Percentiles rank a stretch among this genome's conserved stretches.
phyloP scores from a whole-genome alignment of 2,113 vertebrate genomes.

The Laticauda laticaudata region DNA sequence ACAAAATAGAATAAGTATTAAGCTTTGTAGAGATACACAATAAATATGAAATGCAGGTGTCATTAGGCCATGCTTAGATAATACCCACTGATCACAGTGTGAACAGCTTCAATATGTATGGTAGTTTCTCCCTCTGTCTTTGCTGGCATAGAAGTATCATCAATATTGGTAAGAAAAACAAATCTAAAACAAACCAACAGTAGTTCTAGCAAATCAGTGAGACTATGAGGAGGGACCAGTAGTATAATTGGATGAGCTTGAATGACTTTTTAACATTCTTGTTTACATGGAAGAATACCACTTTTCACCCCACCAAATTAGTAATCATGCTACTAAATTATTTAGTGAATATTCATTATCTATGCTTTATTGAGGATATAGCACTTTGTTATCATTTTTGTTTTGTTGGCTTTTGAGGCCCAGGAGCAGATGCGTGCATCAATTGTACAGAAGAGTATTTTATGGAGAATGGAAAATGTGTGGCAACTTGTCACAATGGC shows the following conservation, averaged over 20 bases:
- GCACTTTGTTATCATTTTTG: slow-evolving; percentile 24
- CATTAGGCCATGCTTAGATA: not conserved
- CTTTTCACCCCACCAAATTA: not conserved
- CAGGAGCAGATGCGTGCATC: slow-evolving; percentile 86
- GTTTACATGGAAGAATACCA: not conserved
- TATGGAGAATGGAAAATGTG: slow-evolving; percentile 92
- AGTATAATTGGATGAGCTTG: not conserved
- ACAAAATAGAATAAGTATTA: not conserved
- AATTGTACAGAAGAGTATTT: slow-evolving; percentile 87
- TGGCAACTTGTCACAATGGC: slow-evolving; percentile 81
- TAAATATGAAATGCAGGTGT: not conserved
- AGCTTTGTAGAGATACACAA: not conserved
- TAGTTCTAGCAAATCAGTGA: not conserved
- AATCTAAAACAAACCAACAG: not conserved
- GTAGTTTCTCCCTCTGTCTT: not conserved
- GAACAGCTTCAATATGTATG: not conserved
- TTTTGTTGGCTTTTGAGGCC: slow-evolving; percentile 73
- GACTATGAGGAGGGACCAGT: not conserved
- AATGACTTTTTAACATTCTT: not conserved
- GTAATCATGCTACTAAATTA: not conserved
- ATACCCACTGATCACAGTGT: not conserved
- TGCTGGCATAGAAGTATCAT: not conserved
- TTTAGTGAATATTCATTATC: not conserved
- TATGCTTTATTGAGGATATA: slow-evolving; percentile 4
- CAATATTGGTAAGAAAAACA: not conserved